Conservation (phyloP, 2,797 vertebrate species). For the Lepidocolaptes lacrymiger region DNA sequence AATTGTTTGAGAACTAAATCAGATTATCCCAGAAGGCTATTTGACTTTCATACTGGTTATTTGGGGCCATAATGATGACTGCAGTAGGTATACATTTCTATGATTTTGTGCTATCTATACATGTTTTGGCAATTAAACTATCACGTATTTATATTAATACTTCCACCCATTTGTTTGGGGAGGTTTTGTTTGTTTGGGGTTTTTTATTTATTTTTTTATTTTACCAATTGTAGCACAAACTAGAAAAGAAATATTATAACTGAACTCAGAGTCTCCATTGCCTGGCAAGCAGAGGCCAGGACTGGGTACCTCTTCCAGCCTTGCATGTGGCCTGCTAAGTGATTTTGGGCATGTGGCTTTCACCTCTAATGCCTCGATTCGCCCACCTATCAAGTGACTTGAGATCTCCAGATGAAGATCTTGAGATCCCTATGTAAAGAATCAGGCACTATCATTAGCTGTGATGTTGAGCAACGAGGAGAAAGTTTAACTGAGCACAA, state of each 20-base stretch:
- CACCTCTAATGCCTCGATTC: neutral
- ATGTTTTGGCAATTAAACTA: neutral
- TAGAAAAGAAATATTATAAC: neutral
- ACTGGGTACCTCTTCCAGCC: neutral
- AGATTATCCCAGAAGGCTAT: neutral
- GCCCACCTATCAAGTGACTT: neutral
- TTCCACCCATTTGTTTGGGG: fast-evolving
- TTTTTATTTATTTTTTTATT: neutral
- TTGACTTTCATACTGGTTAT: neutral
- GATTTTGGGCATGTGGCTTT: neutral
- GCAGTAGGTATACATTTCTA: neutral
- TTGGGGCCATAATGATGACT: neutral
- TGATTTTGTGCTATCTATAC: neutral
- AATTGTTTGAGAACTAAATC: neutral
- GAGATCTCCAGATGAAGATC: neutral
- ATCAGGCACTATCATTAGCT: neutral
- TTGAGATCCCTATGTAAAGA: neutral
- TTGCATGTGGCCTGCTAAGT: neutral
- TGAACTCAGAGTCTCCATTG: neutral
- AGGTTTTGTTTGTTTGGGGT: neutral
- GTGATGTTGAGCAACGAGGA: conserved; percentile 29
- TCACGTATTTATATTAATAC: neutral
- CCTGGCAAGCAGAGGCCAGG: neutral
- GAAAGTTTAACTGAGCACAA: conserved; percentile 52
- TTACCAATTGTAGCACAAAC: neutral